Evolutionary conservation across 1,140 invertebrate species (phyloP), one percentile per base, ranked within the genome.

Genomic region (Bombus confusus): DNA sequence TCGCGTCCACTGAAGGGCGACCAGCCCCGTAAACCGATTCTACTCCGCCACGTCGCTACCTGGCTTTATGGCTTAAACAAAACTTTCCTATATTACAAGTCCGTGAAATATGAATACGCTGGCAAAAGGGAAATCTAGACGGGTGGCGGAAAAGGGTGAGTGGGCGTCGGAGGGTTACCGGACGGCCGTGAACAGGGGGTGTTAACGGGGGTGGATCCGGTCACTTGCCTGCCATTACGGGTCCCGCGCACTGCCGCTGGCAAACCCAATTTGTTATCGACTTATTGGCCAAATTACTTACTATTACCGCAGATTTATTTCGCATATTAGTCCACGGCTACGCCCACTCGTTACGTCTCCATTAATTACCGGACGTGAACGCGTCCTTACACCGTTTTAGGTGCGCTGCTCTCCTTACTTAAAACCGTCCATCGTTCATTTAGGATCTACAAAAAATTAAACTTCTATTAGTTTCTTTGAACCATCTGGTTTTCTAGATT

Each of bases 221-320:
- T 94, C 94, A 94, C 93, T 95, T 94, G 93, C 87, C 93, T 93
- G 94, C 93, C 93, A 94, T 94, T 95, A 94, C 90, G 85, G 87
- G 71, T 86, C 87, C 88, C 89, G 88, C 90, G 87, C 85, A 88
- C 92, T 93, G 93, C 93, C 92, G 91, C 92, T 95, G 93, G 93
- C 93, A 93, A 94, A 94, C 91, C 92, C 94, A 94, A 95, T 95
- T 95, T 95, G 94, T 95, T 95, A 95, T 95, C 95, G 95, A 95
- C 94, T 95, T 95, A 95, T 95, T 93, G 93, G 92, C 93, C 94
- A 93, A 93, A 93, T 93, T 94, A 94, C 95, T 95, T 95, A 95
- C 95, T 94, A 95, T 95, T 95, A 95, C 94, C 93, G 92, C 94
- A 95, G 94, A 95, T 95, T 95, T 95, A 95, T 95, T 95, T 93